phyloP scores from a whole-genome alignment of 2,113 vertebrate species.

The Tachysurus fulvidraco region DNA sequence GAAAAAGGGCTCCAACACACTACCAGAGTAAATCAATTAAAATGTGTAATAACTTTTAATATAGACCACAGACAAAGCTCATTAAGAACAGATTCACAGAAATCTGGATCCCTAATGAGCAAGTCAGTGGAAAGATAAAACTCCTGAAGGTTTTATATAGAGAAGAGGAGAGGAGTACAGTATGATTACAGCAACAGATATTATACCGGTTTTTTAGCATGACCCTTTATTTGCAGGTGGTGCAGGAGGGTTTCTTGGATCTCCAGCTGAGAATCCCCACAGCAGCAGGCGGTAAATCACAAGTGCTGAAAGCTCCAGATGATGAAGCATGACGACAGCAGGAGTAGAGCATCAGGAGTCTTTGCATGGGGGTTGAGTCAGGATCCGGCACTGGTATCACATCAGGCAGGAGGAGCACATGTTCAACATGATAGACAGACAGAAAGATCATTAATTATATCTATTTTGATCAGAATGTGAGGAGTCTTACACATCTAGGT shows the following conservation, averaged over 20 bases:
- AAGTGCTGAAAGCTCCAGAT: not conserved
- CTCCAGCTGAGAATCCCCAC: not conserved
- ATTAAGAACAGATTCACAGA: not conserved
- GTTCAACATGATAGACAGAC: not conserved
- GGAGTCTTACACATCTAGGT: not conserved
- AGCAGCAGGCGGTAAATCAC: not conserved
- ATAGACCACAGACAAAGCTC: not conserved
- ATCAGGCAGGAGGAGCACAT: not conserved
- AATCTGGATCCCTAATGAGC: not conserved
- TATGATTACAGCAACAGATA: not conserved
- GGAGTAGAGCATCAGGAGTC: not conserved
- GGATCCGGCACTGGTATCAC: not conserved
- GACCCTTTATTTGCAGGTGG: not conserved
- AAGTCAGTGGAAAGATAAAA: not conserved
- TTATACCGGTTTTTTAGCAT: not conserved
- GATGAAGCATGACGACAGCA: not conserved
- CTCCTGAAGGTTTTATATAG: not conserved
- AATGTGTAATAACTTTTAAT: not conserved
- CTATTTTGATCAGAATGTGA: not conserved
- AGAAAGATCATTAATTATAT: not conserved
- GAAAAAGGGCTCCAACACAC: not conserved
- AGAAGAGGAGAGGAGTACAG: not conserved
- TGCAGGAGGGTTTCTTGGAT: not conserved
- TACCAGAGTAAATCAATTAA: not conserved
- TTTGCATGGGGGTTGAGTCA: not conserved